These are phyloP conservation scores for Micromussa lordhowensis DNA, from an alignment of 92 coral and sea anemone genomes.

Conservation along the genomic window DNA sequence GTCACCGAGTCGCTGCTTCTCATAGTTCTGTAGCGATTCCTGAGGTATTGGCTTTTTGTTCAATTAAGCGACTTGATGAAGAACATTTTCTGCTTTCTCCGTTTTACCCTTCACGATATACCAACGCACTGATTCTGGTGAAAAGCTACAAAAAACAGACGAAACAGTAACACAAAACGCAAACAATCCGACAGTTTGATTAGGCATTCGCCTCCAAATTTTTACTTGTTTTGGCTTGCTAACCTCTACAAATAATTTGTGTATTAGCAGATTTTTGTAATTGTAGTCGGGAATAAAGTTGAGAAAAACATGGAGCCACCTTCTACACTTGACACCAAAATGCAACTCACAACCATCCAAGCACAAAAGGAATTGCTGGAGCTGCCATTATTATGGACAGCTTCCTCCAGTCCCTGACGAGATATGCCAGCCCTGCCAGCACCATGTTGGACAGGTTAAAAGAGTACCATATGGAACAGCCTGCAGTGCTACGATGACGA, in stretches of 20 bases:
- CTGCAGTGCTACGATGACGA: slow-evolving; percentile 54
- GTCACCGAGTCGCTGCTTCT: slow-evolving; percentile 66
- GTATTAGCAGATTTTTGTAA: no score
- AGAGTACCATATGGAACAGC: slow-evolving; percentile 58
- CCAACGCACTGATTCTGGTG: slow-evolving; percentile 78
- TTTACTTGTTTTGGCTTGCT: no score
- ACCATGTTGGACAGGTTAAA: slow-evolving; percentile 69
- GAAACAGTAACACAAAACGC: neutral
- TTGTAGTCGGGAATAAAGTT: no score
- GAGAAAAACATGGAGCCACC: no score
- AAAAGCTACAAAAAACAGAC: slow-evolving; percentile 17
- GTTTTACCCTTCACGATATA: slow-evolving; percentile 53
- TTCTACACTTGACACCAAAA: neutral
- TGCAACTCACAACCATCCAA: slow-evolving; percentile 71
- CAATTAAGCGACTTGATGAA: slow-evolving; percentile 46
- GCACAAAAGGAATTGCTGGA: slow-evolving; percentile 67
- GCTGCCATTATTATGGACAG: slow-evolving; percentile 61
- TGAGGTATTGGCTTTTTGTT: slow-evolving; percentile 42
- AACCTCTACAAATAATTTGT: no score
- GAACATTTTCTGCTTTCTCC: slow-evolving; percentile 45
- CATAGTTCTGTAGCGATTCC: slow-evolving; percentile 15
- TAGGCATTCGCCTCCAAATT: no score
- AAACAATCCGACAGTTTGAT: no score
- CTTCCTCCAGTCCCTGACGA: slow-evolving; percentile 70
- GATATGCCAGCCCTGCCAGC: slow-evolving; percentile 66